Evolutionary conservation across 2,797 vertebrate species (phyloP).

Genomic region (Leptodactylus fallax): DNA sequence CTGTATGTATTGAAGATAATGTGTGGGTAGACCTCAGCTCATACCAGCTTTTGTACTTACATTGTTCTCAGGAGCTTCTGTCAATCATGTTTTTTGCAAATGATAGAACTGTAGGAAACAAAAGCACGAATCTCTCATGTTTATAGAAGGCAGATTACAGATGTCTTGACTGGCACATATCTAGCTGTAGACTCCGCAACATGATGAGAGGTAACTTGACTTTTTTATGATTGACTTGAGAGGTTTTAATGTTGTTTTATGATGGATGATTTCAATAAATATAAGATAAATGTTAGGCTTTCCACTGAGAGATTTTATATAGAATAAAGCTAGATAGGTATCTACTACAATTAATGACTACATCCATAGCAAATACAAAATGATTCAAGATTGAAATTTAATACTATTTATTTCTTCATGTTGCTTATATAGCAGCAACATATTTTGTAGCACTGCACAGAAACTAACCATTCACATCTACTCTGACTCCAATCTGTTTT

Average conservation of each 20-base stretch:
- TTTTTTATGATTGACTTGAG: neutral
- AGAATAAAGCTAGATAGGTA: neutral
- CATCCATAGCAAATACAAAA: neutral
- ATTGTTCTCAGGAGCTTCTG: slow-evolving; percentile 20
- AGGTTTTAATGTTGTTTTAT: neutral
- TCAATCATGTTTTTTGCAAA: slow-evolving; percentile 31
- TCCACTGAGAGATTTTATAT: neutral
- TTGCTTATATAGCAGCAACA: too few relatives aligned
- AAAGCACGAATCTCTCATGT: neutral
- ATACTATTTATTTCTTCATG: too few relatives aligned
- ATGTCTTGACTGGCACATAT: neutral
- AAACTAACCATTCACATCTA: too few relatives aligned
- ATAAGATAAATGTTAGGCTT: neutral
- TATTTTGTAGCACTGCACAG: too few relatives aligned
- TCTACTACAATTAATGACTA: neutral
- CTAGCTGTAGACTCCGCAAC: neutral
- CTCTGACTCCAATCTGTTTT: too few relatives aligned
- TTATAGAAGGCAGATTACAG: slow-evolving; percentile 11
- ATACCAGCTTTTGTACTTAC: slow-evolving; percentile 27
- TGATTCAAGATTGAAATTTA: too few relatives aligned
- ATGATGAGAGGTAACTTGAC: slow-evolving; percentile 1
- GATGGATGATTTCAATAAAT: neutral
- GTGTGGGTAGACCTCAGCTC: slow-evolving; percentile 27
- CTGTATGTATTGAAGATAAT: neutral
- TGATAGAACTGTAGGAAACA: slow-evolving; percentile 4